Conservation (phyloP, 1,140 invertebrate genomes). For the Bombus cullumanus region DNA sequence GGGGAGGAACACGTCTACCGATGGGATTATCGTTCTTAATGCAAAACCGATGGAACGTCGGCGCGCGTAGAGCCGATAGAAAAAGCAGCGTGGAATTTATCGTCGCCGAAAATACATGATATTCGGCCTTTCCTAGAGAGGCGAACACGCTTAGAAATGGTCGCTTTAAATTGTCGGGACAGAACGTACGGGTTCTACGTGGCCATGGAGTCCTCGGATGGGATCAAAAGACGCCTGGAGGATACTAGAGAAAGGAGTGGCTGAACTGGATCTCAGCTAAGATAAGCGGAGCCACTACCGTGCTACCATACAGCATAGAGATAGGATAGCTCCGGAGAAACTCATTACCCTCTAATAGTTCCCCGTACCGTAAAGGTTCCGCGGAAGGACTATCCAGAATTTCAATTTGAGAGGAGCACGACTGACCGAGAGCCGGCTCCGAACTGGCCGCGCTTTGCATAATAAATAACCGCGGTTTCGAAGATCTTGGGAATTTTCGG, state of each 20-base stretch:
- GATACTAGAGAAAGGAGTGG: slow-evolving; percentile 74
- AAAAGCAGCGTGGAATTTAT: slow-evolving; percentile 47
- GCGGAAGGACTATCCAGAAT: slow-evolving; percentile 67
- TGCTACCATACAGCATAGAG: slow-evolving; percentile 65
- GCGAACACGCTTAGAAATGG: slow-evolving; percentile 34
- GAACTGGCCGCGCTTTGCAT: slow-evolving; percentile 58
- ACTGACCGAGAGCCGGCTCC: not conserved
- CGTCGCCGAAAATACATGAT: slow-evolving; percentile 51
- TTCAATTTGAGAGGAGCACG: slow-evolving; percentile 70
- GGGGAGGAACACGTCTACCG: not conserved
- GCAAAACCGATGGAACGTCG: slow-evolving; percentile 28
- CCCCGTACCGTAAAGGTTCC: slow-evolving; percentile 66
- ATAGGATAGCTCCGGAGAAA: slow-evolving; percentile 65
- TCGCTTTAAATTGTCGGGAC: slow-evolving; percentile 56
- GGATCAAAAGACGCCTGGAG: slow-evolving; percentile 75
- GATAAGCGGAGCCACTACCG: slow-evolving; percentile 74
- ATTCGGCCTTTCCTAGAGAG: slow-evolving; percentile 18
- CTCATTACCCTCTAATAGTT: slow-evolving; percentile 79
- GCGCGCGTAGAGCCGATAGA: slow-evolving; percentile 18
- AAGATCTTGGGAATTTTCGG: slow-evolving; percentile 34
- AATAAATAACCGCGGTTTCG: slow-evolving; percentile 54
- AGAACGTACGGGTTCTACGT: slow-evolving; percentile 30
- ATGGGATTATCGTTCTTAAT: slow-evolving; percentile 49
- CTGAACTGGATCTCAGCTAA: slow-evolving; percentile 69
- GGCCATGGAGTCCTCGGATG: slow-evolving; percentile 58